Evolutionary conservation across 2,113 vertebrate genomes (phyloP), one percentile per base, ranked within the genome.

Genomic region (Ailuropoda melanoleuca): DNA sequence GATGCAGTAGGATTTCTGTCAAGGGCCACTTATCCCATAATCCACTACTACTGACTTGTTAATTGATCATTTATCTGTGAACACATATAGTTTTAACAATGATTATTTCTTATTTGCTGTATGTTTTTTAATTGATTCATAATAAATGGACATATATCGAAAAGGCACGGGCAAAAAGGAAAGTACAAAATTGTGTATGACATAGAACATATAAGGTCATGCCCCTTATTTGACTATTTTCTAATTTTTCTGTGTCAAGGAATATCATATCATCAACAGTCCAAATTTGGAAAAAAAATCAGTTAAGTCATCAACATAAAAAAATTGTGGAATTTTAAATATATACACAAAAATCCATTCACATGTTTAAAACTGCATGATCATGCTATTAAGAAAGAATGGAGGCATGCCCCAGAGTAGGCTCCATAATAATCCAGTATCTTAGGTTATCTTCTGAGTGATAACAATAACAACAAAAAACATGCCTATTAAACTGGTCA

Each of bases 401-500:
- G 46, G 53, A 96, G 62, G 31, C 39, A 5, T 10, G 13, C 8
- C 56, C 48, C 4, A 74, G 78, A 90, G 29, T 46, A 56, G 70
- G 93, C 17, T 60, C 13, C 50, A 53, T 34, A 86, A 62, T 56
- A 97, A 82, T 80, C 58, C 97, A 93, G 84, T 62, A 56, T 89
- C 95, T 15, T 21, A 18, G 31, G 77, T 53, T 97, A 90, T 98
- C 90, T 97, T 77, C 93, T 88, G 93, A 89, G 46, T 77, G 46
- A 92, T 97, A 95, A 95, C 14, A 31, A 62, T 10, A 29, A 31
- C 55, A 66, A 97, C 50, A 96, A 74, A 96, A 74, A 97, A 66
- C 96, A 89, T 60, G 88, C 96, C 91, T 81, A 53, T 97, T 97
- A 98, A 97, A 97, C 53, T 96, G 86, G 94, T 94, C 87, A 95